phyloP scores from a whole-genome alignment of 2,113 vertebrate species.

The Cololabis saira region DNA sequence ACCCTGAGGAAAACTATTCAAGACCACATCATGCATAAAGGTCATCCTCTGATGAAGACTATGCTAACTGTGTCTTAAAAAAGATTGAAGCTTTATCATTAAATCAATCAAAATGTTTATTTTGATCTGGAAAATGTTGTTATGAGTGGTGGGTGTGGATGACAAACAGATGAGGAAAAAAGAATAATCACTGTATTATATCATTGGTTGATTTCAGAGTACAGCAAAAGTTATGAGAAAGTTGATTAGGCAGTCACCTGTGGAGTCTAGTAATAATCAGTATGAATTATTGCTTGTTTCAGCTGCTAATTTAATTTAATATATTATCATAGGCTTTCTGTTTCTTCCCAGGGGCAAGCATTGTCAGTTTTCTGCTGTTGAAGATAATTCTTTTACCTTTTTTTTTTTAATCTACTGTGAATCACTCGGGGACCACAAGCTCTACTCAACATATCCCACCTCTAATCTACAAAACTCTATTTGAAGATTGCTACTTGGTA shows the following conservation, averaged over 20 bases:
- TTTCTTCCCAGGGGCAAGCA: background rate
- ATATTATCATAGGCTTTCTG: background rate
- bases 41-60: conserved; percentile 59
- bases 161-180: conserved; percentile 1
- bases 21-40: conserved; percentile 62
- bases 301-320: conserved; percentile 20
- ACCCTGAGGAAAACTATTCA: conserved; percentile 67
- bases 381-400: background rate
- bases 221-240: background rate
- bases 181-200: background rate
- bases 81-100: conserved; percentile 42
- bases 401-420: background rate
- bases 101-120: conserved; percentile 21
- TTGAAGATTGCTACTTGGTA: conserved; percentile 6
- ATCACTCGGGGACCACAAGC: background rate
- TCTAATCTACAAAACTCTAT: background rate
- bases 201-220: conserved; percentile 17
- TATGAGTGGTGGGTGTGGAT: conserved; percentile 8
- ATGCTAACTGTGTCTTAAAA: conserved; percentile 47
- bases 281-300: conserved; percentile 10
- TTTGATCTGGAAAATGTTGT: conserved; percentile 6
- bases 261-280: conserved; percentile 15
- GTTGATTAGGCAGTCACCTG: conserved; percentile 24
- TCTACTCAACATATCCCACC: background rate
- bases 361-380: conserved; percentile 2